Evolutionary conservation across 2,113 vertebrate species (phyloP).

Genomic region (Rhinichthys klamathensis): DNA sequence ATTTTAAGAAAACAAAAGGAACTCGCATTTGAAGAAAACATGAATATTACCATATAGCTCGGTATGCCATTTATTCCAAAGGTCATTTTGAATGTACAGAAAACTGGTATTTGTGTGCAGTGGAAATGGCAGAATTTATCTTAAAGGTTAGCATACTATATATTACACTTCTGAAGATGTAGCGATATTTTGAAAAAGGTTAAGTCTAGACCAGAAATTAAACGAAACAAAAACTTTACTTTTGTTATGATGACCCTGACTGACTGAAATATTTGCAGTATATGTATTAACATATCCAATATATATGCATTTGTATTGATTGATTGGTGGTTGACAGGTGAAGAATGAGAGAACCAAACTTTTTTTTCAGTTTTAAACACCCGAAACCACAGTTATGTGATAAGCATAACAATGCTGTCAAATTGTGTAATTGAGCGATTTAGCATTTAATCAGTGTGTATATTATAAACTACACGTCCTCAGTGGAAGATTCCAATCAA

Average conservation of each 20-base stretch:
- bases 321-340: background rate
- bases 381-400: background rate
- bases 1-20: conserved; percentile 37
- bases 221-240: conserved; percentile 18
- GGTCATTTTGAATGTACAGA: conserved; percentile 64
- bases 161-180: conserved; percentile 51
- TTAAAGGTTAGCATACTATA: conserved; percentile 71
- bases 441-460: background rate
- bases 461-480: background rate
- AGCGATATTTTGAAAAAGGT: conserved; percentile 51
- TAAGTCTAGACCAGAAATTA: conserved; percentile 54
- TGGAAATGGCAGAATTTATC: conserved; percentile 59
- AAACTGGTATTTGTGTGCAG: conserved; percentile 52
- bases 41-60: conserved; percentile 11
- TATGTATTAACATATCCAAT: background rate
- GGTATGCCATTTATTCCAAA: conserved; percentile 66
- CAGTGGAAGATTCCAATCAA: background rate
- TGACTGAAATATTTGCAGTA: background rate
- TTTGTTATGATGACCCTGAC: conserved; percentile 1
- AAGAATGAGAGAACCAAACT: background rate
- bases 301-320: background rate
- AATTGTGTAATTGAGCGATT: background rate
- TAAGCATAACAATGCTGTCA: background rate
- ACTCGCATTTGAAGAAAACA: conserved; percentile 7
- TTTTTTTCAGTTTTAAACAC: background rate